Evolutionary conservation across 2,797 vertebrate species (phyloP).

Genomic region (Phrynocephalus vlangalii): DNA sequence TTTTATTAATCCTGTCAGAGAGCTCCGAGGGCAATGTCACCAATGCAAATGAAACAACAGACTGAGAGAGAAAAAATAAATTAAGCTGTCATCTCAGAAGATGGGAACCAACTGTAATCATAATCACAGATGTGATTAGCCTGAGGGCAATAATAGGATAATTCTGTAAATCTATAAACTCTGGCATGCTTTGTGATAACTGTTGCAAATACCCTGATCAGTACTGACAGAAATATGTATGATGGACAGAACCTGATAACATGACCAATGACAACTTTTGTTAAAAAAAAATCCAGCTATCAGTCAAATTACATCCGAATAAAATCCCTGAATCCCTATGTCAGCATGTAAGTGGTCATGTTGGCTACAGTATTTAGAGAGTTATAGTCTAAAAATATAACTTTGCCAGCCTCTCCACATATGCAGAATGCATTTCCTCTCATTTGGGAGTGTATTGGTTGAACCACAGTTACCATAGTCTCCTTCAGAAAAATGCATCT

Average conservation of each 20-base stretch:
- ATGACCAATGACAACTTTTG: neutral
- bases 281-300: neutral
- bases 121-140: slow-evolving; percentile 1
- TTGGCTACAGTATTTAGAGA: no score
- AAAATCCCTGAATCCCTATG: no score
- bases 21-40: neutral
- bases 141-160: slow-evolving; percentile 1
- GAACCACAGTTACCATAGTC: neutral
- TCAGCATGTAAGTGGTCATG: no score
- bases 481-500: neutral
- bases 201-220: neutral
- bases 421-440: neutral
- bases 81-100: neutral
- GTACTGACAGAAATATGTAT: neutral
- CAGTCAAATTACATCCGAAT: no score
- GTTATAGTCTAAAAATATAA: no score
- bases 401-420: no score
- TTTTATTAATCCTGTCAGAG: neutral
- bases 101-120: slow-evolving; percentile 9
- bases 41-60: neutral
- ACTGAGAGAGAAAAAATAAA: slow-evolving; percentile 1
- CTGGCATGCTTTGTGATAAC: neutral
- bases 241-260: neutral
- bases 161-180: neutral
- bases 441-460: neutral